These are phyloP conservation scores for Abrostola tripartita DNA, from an alignment of 2,888 invertebrate genomes.

Conservation along the genomic window DNA sequence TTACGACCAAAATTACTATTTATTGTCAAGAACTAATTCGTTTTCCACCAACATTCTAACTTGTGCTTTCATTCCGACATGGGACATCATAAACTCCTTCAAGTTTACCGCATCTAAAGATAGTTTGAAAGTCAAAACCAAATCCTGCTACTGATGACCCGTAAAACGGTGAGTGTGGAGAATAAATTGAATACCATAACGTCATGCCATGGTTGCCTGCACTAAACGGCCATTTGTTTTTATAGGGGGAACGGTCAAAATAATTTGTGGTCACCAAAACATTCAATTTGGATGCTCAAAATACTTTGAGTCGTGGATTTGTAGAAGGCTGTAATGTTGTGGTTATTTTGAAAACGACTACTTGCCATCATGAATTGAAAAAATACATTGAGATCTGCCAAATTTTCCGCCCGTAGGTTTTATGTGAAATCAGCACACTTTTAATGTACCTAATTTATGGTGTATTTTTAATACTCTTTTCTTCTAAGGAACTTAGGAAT, in stretches of 20 bases:
- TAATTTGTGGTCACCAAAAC: constrained; percentile 58
- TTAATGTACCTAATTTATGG: no score
- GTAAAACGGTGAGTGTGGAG: constrained; percentile 65
- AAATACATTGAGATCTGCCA: background rate
- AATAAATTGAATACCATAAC: constrained; percentile 79
- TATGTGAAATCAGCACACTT: no score
- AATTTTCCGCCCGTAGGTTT: no score
- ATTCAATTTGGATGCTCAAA: constrained; percentile 53
- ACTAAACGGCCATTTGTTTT: constrained; percentile 62
- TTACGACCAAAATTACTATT: no score
- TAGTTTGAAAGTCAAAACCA: constrained; percentile 31
- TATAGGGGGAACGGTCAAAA: constrained; percentile 46
- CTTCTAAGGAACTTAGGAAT: no score
- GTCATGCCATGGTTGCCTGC: constrained; percentile 66
- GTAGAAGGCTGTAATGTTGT: constrained; percentile 30
- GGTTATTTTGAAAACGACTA: constrained; percentile 19
- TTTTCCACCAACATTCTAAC: no score
- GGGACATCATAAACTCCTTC: constrained; percentile 34
- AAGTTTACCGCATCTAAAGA: constrained; percentile 38
- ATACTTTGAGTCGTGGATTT: constrained; percentile 39
- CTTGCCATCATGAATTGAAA: background rate
- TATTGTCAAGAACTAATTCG: no score
- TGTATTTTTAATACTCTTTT: no score
- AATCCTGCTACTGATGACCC: constrained; percentile 63
- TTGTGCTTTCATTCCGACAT: background rate